Evolutionary conservation across 2,113 vertebrate genomes (phyloP).

Genomic region (Climacteris rufus): DNA sequence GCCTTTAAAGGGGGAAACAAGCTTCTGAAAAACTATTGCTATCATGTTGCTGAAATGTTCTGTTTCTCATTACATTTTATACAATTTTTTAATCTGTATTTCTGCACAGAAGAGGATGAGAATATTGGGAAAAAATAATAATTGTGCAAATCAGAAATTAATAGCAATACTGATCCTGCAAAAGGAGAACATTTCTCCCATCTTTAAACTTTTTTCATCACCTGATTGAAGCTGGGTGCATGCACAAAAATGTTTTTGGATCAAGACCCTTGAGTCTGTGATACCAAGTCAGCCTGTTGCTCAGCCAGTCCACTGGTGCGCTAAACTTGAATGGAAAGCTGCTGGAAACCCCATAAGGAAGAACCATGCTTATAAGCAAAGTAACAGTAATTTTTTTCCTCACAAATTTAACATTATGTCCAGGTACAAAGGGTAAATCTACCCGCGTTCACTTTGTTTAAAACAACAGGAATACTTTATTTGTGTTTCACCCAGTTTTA

Average conservation of each 20-base stretch:
- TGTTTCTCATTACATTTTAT: background rate
- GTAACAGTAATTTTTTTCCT: background rate
- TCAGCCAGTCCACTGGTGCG: background rate
- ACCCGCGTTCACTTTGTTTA: background rate
- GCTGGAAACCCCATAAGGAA: background rate
- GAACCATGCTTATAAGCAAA: background rate
- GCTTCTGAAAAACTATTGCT: background rate
- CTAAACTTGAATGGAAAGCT: background rate
- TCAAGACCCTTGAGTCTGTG: background rate
- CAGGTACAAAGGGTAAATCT: background rate
- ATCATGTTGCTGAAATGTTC: background rate
- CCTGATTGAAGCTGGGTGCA: background rate
- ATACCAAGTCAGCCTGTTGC: background rate
- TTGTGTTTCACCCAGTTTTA: background rate
- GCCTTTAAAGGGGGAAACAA: background rate
- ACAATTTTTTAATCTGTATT: background rate
- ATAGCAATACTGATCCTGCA: background rate
- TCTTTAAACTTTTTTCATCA: background rate
- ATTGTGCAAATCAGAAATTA: background rate
- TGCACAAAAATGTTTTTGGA: background rate
- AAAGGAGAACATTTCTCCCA: background rate
- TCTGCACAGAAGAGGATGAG: background rate
- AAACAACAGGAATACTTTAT: background rate
- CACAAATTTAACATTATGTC: background rate
- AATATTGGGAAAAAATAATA: background rate